These are phyloP conservation scores for Electrophaes corylata DNA, from an alignment of 2,888 invertebrate species.

Conservation along the genomic window DNA sequence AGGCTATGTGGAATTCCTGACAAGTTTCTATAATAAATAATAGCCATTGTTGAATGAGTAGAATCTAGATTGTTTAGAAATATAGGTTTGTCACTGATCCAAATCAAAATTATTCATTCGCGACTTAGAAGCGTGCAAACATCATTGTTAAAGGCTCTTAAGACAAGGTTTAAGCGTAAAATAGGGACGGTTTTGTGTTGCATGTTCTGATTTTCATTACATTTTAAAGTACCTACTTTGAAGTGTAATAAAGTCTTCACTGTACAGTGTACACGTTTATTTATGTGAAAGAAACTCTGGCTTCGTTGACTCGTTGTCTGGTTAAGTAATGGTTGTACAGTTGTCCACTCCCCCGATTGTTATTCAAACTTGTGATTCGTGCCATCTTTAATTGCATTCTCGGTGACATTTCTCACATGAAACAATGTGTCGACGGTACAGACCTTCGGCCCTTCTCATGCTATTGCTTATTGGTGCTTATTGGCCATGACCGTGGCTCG, in stretches of 20 bases:
- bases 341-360: slow-evolving; percentile 12
- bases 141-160: neutral
- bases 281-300: neutral
- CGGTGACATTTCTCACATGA: slow-evolving; percentile 32
- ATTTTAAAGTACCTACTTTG: neutral
- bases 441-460: slow-evolving; percentile 72
- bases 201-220: neutral
- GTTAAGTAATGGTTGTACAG: slow-evolving; percentile 1
- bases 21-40: slow-evolving; percentile 29
- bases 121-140: neutral
- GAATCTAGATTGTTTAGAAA: slow-evolving; percentile 22
- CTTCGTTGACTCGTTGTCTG: neutral
- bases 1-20: slow-evolving; percentile 64
- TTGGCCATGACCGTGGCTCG: slow-evolving; percentile 82
- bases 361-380: slow-evolving; percentile 22
- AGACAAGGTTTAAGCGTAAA: neutral
- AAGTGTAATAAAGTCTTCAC: neutral
- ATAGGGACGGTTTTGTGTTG: neutral
- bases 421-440: slow-evolving; percentile 46
- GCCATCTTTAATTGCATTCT: slow-evolving; percentile 32
- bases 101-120: neutral
- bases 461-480: slow-evolving; percentile 81
- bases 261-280: neutral
- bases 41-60: slow-evolving; percentile 38
- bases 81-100: slow-evolving; percentile 13